Evolutionary conservation across 1,140 invertebrate genomes (phyloP).

Genomic region (Chlorops oryzae): DNA sequence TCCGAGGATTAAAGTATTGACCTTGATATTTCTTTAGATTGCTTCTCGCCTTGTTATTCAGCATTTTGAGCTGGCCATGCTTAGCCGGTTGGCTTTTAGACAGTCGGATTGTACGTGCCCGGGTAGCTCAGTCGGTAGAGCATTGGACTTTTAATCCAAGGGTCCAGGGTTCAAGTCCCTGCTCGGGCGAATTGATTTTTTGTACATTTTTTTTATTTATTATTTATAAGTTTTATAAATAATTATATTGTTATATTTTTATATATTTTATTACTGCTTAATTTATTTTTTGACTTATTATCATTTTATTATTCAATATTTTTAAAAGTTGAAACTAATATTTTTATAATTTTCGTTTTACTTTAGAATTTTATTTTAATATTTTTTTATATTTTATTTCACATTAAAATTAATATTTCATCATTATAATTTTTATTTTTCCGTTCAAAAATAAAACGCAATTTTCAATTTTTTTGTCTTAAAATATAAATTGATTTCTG

Average conservation of each 20-base stretch:
- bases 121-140: slow-evolving; percentile 71
- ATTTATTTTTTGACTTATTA: too few species aligned
- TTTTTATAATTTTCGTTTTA: background rate
- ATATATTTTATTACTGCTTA: too few species aligned
- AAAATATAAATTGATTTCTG: too few species aligned
- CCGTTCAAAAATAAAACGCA: too few species aligned
- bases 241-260: too few species aligned
- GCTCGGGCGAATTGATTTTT: slow-evolving; percentile 56
- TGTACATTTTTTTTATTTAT: background rate
- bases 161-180: slow-evolving; percentile 74
- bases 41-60: too few species aligned
- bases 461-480: too few species aligned
- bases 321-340: background rate
- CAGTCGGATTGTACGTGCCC: too few species aligned
- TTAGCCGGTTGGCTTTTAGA: too few species aligned
- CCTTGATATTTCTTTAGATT: too few species aligned
- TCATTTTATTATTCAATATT: background rate
- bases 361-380: background rate
- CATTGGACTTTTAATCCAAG: slow-evolving; percentile 73
- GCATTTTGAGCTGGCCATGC: too few species aligned
- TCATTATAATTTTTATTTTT: background rate
- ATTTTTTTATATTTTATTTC: background rate
- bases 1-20: too few species aligned
- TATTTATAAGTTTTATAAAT: background rate
- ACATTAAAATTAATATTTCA: background rate